A percentile compares a stretch with the other conserved stretches of the same genome.
phyloP scores from a whole-genome alignment of 2,797 vertebrate species.

The Sciurus vulgaris region DNA sequence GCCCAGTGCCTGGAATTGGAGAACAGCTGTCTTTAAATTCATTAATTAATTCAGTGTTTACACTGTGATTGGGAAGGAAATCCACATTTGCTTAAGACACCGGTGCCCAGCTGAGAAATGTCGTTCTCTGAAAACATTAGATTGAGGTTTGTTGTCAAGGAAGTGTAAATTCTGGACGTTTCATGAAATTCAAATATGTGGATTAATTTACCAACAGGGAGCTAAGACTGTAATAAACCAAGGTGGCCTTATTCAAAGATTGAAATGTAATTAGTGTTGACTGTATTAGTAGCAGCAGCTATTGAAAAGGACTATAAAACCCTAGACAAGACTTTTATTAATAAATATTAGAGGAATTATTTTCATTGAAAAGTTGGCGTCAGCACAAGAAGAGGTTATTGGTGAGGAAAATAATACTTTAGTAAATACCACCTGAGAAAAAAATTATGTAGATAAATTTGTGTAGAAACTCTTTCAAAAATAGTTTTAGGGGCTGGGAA shows the following conservation, averaged over 20 bases:
- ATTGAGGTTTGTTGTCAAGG: slow-evolving; percentile 70
- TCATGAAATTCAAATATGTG: slow-evolving; percentile 65
- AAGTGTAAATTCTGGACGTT: slow-evolving; percentile 62
- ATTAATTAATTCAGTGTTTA: slow-evolving; percentile 72
- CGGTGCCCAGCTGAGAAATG: slow-evolving; percentile 59
- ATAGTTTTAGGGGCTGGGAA: too few relatives aligned
- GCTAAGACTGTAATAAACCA: slow-evolving; percentile 48
- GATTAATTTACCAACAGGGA: slow-evolving; percentile 66
- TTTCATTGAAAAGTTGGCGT: slow-evolving; percentile 48
- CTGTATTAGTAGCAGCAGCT: neutral
- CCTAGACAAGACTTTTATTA: slow-evolving; percentile 58
- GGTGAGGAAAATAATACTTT: slow-evolving; percentile 29
- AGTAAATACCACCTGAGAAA: slow-evolving; percentile 27
- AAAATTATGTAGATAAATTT: neutral
- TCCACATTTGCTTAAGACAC: slow-evolving; percentile 50
- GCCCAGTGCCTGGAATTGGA: slow-evolving; percentile 21
- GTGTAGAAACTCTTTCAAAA: neutral
- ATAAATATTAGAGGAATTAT: slow-evolving; percentile 54
- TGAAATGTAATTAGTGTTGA: slow-evolving; percentile 71
- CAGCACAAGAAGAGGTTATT: slow-evolving; percentile 45
- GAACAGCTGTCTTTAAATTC: slow-evolving; percentile 57
- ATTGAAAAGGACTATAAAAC: slow-evolving; percentile 41
- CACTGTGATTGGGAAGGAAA: slow-evolving; percentile 65
- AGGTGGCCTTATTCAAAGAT: slow-evolving; percentile 64
- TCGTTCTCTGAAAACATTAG: slow-evolving; percentile 37